Evolutionary conservation across 35 echinoderm and acorn worm genomes (phyloP), one percentile per base, ranked within the genome.

Genomic region (Ophiothrix spiculata): DNA sequence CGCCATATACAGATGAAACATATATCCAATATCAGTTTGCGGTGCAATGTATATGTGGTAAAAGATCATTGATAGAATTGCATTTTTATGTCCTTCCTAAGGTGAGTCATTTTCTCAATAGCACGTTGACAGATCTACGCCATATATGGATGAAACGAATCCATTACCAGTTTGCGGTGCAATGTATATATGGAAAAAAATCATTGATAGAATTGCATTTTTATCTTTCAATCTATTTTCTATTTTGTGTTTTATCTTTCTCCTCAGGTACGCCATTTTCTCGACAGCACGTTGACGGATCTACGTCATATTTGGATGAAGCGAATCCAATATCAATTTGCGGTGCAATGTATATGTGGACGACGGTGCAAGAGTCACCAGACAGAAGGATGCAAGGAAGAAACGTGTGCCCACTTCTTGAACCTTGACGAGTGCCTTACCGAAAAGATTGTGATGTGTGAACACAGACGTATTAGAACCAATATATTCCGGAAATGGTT

Each of bases 301-400:
- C 83, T 93, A 1, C 87, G 91, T 38, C 69, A 79, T 33, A 37
- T 89, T n/a, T 93, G 91, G 87, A 93, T 93, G 87, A 93, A 93
- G 75, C 74, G 91, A 31, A 33, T 93, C 19, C 64, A 81, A n/a
- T 89, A 86, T 42, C 15, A 84, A 19, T 89, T 93, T 39, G 79
- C 82, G 0, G 87, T 93, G 0, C 46, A 74, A 0, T 93, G 91
- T 40, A 87, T 87, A 1, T 93, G 91, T 76, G 76, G 82, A 40
- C 64, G 75, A 31, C 32, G 46, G 29, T 92, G 90, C 25, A 32
- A 41, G 31, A 0, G 38, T 4, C 90, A 92, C 56, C 79, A 79
- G 39, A 75, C 49, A 36, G 60, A 81, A 21, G 91, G 81, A 0
- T 93, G 86, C 77, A 80, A 60, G 16, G 42, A 84, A 42, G 64